A percentile compares a stretch with the other conserved stretches of the same genome.
Evolutionary conservation across 1,140 invertebrate genomes (phyloP).

Genomic region (Drosophila subpulchrella): DNA sequence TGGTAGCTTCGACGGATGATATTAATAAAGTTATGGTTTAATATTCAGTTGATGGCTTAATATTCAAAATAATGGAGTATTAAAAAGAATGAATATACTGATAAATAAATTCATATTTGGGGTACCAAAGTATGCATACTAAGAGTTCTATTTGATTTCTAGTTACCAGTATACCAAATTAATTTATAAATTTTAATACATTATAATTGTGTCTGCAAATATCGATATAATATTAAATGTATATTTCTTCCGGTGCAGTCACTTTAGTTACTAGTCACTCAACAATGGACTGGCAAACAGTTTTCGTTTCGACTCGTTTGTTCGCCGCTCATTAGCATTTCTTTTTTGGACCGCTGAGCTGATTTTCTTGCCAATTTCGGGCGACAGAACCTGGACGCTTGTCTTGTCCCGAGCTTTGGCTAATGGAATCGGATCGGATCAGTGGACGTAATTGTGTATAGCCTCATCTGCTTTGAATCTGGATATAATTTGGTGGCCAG

Average conservation of each 20-base stretch:
- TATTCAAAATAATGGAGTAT: no score
- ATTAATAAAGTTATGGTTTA: no score
- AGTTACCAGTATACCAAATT: no score
- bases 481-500: slow-evolving; percentile 18
- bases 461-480: slow-evolving; percentile 37
- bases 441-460: slow-evolving; percentile 23
- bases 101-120: no score
- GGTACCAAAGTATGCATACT: no score
- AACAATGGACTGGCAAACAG: slow-evolving; percentile 33
- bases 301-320: slow-evolving; percentile 43
- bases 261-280: slow-evolving; percentile 37
- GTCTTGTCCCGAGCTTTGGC: slow-evolving; percentile 29
- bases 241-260: slow-evolving; percentile 15
- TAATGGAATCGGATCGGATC: slow-evolving; percentile 39
- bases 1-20: neutral
- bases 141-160: no score
- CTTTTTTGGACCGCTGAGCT: slow-evolving; percentile 36
- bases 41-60: no score
- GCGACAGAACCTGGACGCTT: slow-evolving; percentile 38
- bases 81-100: no score
- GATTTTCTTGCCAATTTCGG: slow-evolving; percentile 48
- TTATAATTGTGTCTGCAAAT: neutral
- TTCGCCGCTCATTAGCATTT: slow-evolving; percentile 44
- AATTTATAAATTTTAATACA: no score
- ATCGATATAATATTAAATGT: neutral